Percentiles rank a stretch among this genome's conserved stretches.
phyloP scores from a whole-genome alignment of 2,888 invertebrate genomes.

The Euzophera pinguis region DNA sequence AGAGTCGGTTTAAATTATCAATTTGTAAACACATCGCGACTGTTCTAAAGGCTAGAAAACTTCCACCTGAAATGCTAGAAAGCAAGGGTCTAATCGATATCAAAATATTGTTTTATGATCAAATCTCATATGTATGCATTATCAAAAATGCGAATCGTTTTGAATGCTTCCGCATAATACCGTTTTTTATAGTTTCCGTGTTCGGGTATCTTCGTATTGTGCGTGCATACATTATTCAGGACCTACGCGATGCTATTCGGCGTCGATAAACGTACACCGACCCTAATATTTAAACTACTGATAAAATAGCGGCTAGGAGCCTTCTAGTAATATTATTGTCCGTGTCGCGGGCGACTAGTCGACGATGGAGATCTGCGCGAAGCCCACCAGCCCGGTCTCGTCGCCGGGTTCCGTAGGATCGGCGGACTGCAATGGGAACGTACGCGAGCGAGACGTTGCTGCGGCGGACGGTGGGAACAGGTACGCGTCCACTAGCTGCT shows the following conservation, averaged over 20 bases:
- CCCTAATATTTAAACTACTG: neutral
- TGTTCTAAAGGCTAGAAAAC: neutral
- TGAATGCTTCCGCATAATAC: too few relatives aligned
- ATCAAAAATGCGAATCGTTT: too few relatives aligned
- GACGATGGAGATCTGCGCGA: constrained; percentile 97
- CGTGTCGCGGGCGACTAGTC: constrained; percentile 76
- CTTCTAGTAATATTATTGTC: constrained; percentile 7
- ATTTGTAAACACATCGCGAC: neutral
- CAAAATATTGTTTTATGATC: too few relatives aligned
- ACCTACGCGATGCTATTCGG: neutral
- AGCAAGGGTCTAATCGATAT: too few relatives aligned
- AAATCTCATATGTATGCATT: too few relatives aligned
- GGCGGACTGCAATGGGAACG: constrained; percentile 87
- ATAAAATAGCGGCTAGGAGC: constrained; percentile 5
- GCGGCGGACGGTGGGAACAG: constrained; percentile 61
- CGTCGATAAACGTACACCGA: neutral
- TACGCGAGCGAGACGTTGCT: constrained; percentile 85
- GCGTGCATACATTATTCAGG: neutral
- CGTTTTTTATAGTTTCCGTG: too few relatives aligned
- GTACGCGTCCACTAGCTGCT: constrained; percentile 88
- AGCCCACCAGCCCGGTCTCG: constrained; percentile 97
- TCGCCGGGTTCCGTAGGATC: constrained; percentile 87
- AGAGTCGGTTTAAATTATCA: constrained; percentile 16
- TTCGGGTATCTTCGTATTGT: too few relatives aligned
- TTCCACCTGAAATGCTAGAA: neutral